phyloP scores from a whole-genome alignment of 2,888 invertebrate genomes.

The Cerastoderma edule region DNA sequence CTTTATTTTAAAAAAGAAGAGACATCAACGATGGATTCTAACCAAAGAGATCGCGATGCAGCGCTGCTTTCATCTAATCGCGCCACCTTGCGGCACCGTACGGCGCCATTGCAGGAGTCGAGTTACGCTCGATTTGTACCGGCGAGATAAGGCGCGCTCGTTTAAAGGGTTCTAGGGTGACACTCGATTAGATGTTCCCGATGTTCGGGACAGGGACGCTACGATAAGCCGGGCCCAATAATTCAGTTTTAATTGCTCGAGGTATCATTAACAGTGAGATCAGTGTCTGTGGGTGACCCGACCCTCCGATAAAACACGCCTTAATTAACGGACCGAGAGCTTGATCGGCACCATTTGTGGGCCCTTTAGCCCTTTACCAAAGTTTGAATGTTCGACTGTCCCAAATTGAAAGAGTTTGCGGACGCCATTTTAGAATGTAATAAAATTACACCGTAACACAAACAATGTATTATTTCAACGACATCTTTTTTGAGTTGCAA shows the following conservation, averaged over 20 bases:
- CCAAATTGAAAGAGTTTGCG: too few species aligned
- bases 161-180: conserved; percentile 60
- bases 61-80: conserved; percentile 20
- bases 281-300: conserved; percentile 55
- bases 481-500: too few species aligned
- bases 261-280: conserved; percentile 58
- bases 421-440: too few species aligned
- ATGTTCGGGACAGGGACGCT: conserved; percentile 48
- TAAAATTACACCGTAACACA: too few species aligned
- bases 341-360: conserved; percentile 48
- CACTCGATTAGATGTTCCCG: conserved; percentile 53
- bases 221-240: conserved; percentile 50
- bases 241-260: conserved; percentile 62
- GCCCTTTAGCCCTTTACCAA: too few species aligned
- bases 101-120: conserved; percentile 29
- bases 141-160: conserved; percentile 37
- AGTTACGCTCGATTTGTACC: conserved; percentile 59
- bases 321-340: conserved; percentile 51
- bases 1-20: too few species aligned
- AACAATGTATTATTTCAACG: too few species aligned
- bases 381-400: too few species aligned
- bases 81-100: conserved; percentile 38
- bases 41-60: conserved; percentile 10
- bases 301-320: conserved; percentile 57
- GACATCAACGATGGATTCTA: too few species aligned